Conservation (phyloP, 2,113 vertebrate species). For the Myrmecophaga tridactyla region DNA sequence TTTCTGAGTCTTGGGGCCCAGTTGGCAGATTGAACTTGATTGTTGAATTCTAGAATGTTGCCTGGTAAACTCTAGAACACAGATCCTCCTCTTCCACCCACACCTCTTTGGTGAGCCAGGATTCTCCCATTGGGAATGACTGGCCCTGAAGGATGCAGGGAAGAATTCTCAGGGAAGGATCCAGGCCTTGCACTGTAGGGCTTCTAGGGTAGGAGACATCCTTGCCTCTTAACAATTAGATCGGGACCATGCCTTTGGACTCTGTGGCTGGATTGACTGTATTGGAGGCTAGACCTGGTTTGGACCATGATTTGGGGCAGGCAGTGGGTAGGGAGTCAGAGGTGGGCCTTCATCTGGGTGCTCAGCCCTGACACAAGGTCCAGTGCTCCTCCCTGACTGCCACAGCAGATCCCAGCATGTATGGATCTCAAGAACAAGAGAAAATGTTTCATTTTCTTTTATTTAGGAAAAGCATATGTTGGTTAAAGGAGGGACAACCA, state of each 20-base stretch:
- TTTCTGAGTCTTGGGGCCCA: neutral
- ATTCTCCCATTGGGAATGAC: neutral
- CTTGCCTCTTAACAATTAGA: neutral
- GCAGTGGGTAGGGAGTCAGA: neutral
- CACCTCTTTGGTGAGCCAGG: neutral
- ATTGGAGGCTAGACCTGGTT: neutral
- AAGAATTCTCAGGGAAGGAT: neutral
- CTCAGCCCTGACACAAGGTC: neutral
- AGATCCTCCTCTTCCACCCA: neutral
- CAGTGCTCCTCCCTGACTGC: neutral
- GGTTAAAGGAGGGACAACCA: neutral
- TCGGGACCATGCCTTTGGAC: neutral
- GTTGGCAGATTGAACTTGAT: neutral
- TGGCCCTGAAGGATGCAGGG: neutral
- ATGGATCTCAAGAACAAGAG: conserved; percentile 19
- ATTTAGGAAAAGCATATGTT: neutral
- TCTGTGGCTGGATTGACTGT: neutral
- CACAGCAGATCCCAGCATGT: neutral
- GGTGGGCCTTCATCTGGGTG: neutral
- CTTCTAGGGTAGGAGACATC: neutral
- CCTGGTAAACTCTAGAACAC: neutral
- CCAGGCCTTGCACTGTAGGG: neutral
- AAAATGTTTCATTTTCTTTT: conserved; percentile 22
- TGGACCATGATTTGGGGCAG: neutral
- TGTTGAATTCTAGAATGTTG: neutral